Base-by-base conservation (phyloP, 2,888 invertebrate species). In the Aphidius colemani region DNA sequence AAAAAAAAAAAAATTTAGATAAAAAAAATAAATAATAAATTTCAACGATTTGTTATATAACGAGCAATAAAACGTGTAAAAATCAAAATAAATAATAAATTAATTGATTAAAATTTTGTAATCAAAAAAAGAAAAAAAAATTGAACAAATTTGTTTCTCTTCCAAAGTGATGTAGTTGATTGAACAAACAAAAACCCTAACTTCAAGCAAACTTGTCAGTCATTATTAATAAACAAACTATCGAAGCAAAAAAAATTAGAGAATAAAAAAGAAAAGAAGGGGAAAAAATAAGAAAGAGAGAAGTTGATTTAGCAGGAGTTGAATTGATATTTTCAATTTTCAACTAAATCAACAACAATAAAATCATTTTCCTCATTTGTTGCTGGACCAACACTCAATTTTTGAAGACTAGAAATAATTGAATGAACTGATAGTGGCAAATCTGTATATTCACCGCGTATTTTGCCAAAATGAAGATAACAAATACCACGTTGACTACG, bases 401-500 rank as follows among this genome's bases (percentile, higher is more conserved):
- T 82, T 68, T 84, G 83, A 50, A 86, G 75, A 67, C 84, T 83
- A 18, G 84, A 84, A 50, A 86, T 82, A 9, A 85, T 84, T 51
- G 83, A 84, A 66, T 85, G 85, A 18, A 85, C 83, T 55, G 81
- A 81, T 43, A 83, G 73, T n/a, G 82, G 81, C 50, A 77, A 72
- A 58, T 76, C 71, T 7, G 66, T 66, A 0, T 30, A 3, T 45
- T 73, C 70, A 60, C 72, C 76, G 18, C 75, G 71, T 7, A 81
- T 85, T 80, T 90, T 91, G 71, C 88, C 88, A 83, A 91, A 92
- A 80, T 92, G 91, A 71, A 93, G 84, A 74, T 88, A 90, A 76
- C 90, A 90, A 79, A 88, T 88, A 61, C 90, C 90, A 63, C 86
- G 72, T 13, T 74, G 68, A 7, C 76, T 83, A 70, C 80, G 84